Evolutionary conservation across 1,140 invertebrate genomes (phyloP).

Genomic region (Thaumatotibia leucotreta): DNA sequence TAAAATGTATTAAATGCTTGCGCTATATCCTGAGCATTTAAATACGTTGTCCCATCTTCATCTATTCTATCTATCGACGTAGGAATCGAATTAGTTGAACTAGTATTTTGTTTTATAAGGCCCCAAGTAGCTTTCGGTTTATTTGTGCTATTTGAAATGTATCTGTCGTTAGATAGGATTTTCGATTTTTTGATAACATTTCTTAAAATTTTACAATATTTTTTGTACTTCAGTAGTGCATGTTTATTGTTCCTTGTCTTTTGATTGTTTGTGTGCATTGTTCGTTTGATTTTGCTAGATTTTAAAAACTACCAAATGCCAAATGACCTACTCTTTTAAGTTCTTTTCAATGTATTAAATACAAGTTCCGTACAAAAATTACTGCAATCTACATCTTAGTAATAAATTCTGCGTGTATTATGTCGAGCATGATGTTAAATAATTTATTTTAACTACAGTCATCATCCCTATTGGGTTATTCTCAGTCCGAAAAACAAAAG

Average conservation of each 20-base stretch:
- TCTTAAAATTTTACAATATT: constrained; percentile 4
- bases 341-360: no score
- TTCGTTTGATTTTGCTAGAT: background rate
- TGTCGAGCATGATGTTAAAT: no score
- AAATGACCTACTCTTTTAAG: no score
- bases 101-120: constrained; percentile 4
- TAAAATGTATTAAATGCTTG: background rate
- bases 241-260: background rate
- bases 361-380: no score
- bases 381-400: no score
- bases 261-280: background rate
- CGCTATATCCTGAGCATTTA: background rate
- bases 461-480: no score
- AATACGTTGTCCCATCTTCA: background rate
- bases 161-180: background rate
- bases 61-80: background rate
- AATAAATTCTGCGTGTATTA: no score
- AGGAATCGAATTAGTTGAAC: background rate
- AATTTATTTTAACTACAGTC: no score
- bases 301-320: no score
- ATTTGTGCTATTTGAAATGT: background rate
- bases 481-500: no score
- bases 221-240: background rate
- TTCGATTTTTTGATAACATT: background rate
- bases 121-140: background rate